A percentile compares a stretch with the other conserved stretches of the same genome.
Evolutionary conservation across 1,140 invertebrate genomes (phyloP).

Genomic region (Campoletis sonorensis): DNA sequence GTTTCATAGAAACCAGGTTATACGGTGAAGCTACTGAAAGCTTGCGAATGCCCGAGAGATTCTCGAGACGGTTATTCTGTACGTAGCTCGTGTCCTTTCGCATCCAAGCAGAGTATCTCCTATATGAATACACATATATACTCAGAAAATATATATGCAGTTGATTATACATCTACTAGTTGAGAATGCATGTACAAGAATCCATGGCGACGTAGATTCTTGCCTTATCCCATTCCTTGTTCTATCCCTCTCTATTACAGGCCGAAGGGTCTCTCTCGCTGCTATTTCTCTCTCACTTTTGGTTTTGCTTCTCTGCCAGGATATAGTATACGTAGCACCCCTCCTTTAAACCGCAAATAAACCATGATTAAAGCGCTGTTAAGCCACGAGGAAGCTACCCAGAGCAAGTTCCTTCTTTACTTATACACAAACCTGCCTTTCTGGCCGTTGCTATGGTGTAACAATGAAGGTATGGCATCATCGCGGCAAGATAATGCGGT

Average conservation of each 20-base stretch:
- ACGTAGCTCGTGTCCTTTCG: slow-evolving; percentile 8
- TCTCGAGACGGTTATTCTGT: not conserved
- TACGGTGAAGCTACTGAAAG: not conserved
- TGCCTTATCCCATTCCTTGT: not conserved
- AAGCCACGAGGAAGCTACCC: slow-evolving; percentile 44
- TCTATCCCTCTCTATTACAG: slow-evolving; percentile 31
- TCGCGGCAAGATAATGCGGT: slow-evolving; percentile 50
- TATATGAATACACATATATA: not conserved
- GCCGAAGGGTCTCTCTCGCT: too few relatives aligned
- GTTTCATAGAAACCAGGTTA: not conserved
- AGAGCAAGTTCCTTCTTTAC: not conserved
- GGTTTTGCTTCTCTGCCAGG: not conserved
- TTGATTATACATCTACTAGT: slow-evolving; percentile 8
- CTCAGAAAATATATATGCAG: not conserved
- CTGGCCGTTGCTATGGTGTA: not conserved
- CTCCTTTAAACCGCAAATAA: slow-evolving; percentile 47
- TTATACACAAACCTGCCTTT: not conserved
- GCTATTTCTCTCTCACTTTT: slow-evolving; percentile 26
- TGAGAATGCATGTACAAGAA: slow-evolving; percentile 1
- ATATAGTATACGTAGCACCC: not conserved
- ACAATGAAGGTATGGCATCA: slow-evolving; percentile 25
- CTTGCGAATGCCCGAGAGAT: not conserved
- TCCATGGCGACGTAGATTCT: slow-evolving; percentile 13
- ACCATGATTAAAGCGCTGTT: slow-evolving; percentile 58
- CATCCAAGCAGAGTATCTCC: not conserved